Percentiles rank a stretch among this genome's conserved stretches.
Conservation (phyloP, 2,888 invertebrate species). For the Idaea straminata region DNA sequence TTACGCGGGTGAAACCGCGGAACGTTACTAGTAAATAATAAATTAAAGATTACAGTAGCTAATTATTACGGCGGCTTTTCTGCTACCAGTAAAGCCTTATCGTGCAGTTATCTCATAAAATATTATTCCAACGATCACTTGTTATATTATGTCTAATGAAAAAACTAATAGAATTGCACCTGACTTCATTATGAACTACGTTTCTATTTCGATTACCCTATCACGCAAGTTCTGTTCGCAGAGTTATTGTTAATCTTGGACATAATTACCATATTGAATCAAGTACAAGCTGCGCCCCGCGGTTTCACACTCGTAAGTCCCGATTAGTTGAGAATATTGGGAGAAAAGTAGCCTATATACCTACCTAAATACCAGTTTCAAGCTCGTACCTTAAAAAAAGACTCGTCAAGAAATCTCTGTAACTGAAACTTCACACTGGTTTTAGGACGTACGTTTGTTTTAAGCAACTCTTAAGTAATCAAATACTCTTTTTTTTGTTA, state of each 20-base stretch:
- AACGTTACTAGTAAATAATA: background rate
- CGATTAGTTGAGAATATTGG: too few species aligned
- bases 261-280: background rate
- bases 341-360: too few species aligned
- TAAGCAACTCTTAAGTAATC: too few species aligned
- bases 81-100: background rate
- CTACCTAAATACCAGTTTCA: too few species aligned
- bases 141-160: background rate
- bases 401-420: too few species aligned
- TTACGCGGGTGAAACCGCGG: too few species aligned
- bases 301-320: too few species aligned
- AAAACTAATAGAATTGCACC: background rate
- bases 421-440: too few species aligned
- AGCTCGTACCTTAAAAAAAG: too few species aligned
- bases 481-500: too few species aligned
- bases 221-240: constrained; percentile 35
- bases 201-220: constrained; percentile 37
- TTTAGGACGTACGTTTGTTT: too few species aligned
- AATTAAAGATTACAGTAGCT: background rate
- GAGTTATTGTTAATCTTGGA: background rate
- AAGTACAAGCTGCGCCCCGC: too few species aligned
- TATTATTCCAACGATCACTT: background rate
- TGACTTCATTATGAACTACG: background rate
- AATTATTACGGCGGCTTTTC: background rate
- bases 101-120: background rate